Evolutionary conservation across 2,113 vertebrate genomes (phyloP), one percentile per base, ranked within the genome.

Genomic region (Lota lota): DNA sequence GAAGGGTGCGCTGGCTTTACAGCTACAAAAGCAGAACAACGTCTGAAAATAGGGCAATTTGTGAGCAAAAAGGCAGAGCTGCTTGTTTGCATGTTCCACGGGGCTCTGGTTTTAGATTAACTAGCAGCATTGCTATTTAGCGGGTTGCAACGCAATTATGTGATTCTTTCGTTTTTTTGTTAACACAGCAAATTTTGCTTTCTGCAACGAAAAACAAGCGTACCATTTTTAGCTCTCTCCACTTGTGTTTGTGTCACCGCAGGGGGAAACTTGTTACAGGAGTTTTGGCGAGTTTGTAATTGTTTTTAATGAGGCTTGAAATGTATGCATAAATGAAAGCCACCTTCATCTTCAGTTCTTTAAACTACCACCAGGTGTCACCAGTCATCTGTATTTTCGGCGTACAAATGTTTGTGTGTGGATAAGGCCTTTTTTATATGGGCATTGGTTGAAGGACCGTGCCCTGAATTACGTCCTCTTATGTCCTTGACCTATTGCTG

Each of bases 21-120:
- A 75, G 80, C 86, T 69, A 86, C 80, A 84, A 84, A 88, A 79
- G 78, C 84, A 84, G 82, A 83, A 68, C 77, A 85, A 67, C 63
- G 68, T 69, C 70, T 79, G 84, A 87, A 92, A 90, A 89, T 90
- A 90, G 89, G 83, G 83, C 89, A 92, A 90, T 92, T 92, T 92
- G 89, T 91, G 91, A 92, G 90, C 90, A 91, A 91, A 92, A 87
- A 89, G 87, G 79, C 85, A 89, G 81, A 82, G 57, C 78, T 75
- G 80, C 66, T 78, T 74, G 73, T 82, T 70, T 69, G 64, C 60
- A 50, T 77, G 76, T 85, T 81, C 88, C 85, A 73, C 74, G 5
- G 70, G 85, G 83, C 77, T 82, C 59, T 77, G 72, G 69, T 63
- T 86, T 79, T 81, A 80, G 40, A 80, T 79, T 70, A 85, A 80